A percentile compares a stretch with the other conserved stretches of the same genome.
These are phyloP conservation scores for Pseudorasbora parva DNA, from an alignment of 2,113 vertebrate genomes.

Conservation along the genomic window DNA sequence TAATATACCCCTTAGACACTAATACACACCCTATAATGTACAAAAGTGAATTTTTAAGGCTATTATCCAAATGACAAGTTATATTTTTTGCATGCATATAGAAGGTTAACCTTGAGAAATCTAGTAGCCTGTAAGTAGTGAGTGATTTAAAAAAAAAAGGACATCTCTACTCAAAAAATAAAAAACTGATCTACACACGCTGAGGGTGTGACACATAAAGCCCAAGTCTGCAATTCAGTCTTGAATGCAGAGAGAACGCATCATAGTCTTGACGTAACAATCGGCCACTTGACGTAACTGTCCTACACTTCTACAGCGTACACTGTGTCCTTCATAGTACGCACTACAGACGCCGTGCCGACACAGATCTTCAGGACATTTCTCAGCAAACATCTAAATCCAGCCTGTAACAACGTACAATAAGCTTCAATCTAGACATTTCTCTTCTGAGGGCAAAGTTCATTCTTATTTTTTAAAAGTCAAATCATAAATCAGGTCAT, in stretches of 20 bases:
- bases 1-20: not conserved
- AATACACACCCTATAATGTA: not conserved
- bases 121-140: not conserved
- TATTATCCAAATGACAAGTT: not conserved
- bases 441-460: too few species aligned
- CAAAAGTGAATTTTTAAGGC: not conserved
- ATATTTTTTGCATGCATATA: not conserved
- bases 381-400: not conserved
- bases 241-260: not conserved
- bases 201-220: not conserved
- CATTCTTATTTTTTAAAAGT: not conserved
- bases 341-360: not conserved
- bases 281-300: not conserved
- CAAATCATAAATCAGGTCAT: not conserved
- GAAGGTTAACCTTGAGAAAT: slow-evolving; percentile 28
- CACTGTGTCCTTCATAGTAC: slow-evolving; percentile 24
- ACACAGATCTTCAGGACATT: not conserved
- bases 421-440: not conserved
- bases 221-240: not conserved
- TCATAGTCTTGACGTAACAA: slow-evolving; percentile 2
- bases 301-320: not conserved
- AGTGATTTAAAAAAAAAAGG: not conserved
- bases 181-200: not conserved
- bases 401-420: too few species aligned
- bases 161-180: not conserved